Base-by-base conservation (phyloP, 2,113 vertebrate genomes). In the Sander lucioperca region DNA sequence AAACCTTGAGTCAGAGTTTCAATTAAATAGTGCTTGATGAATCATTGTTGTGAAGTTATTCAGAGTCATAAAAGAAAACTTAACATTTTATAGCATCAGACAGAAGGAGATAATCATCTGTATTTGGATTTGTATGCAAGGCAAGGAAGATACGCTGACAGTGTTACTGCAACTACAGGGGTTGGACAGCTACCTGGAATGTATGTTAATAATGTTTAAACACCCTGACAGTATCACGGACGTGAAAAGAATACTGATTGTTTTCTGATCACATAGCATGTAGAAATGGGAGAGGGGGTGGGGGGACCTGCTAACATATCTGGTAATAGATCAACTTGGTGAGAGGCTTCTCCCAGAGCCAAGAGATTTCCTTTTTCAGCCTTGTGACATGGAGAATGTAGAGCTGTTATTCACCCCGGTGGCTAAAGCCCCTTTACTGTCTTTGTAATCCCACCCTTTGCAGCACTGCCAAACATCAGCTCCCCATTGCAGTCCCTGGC, bases 1-100 rank as follows among this genome's bases (percentile, higher is more conserved):
- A 87, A 74, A 86, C 68, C 70, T 74, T 64, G 75, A 82, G 89
- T 81, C 65, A 7, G 61, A 74, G 57, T 64, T 79, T 80, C 72
- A 71, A 80, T 85, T 88, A 82, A 86, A 77, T 73, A 47, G n/a
- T 21, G 74, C 36, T 66, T 76, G 70, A 89, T 89, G 83, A 89
- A 85, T 91, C 74, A 77, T 70, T 87, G 79, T 80, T 58, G 39
- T 70, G 30, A 68, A 75, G 62, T 77, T 54, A 79, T 87, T 85
- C 69, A 57, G 43, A 75, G 61, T 82, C 57, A 79, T 62, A 74
- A 86, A 85, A 86, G 67, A 27, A 86, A 86, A 70, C 64, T 33
- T 39, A 45, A 68, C 30, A 77, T 82, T 87, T 76, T 83, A 71
- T 65, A 57, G 82, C 48, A 62, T 72, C 61, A 75, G 65, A 62